These are phyloP conservation scores for Connochaetes taurinus DNA, from an alignment of 2,113 vertebrate species.

Conservation along the genomic window DNA sequence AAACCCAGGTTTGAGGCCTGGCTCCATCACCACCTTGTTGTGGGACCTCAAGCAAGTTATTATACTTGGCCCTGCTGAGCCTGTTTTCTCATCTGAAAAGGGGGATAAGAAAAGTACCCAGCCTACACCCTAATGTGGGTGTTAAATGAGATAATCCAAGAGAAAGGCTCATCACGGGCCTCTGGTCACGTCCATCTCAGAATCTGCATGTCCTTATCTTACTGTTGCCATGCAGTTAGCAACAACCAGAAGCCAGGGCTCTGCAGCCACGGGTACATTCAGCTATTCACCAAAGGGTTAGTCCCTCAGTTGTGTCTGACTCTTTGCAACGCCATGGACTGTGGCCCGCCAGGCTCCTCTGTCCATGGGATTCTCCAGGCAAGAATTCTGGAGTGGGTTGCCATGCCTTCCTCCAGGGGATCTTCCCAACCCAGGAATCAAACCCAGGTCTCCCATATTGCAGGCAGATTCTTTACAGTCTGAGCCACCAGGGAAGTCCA, in stretches of 20 bases:
- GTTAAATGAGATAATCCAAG: neutral
- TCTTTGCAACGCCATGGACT: neutral
- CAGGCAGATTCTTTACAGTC: neutral
- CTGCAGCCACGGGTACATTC: accelerated
- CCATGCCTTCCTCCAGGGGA: neutral
- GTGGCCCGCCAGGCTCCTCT: neutral
- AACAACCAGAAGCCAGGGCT: neutral
- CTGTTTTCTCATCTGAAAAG: neutral
- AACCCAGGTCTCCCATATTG: neutral
- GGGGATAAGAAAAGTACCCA: neutral
- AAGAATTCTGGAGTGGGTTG: neutral
- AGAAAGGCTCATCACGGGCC: accelerated
- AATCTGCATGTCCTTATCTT: neutral
- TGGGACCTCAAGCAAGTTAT: neutral
- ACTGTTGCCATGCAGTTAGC: too few relatives aligned
- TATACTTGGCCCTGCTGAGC: neutral
- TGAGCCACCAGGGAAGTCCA: neutral
- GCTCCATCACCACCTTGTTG: neutral
- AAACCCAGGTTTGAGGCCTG: neutral
- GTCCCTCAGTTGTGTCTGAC: neutral
- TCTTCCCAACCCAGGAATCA: neutral
- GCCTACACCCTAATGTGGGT: neutral
- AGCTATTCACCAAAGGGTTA: neutral
- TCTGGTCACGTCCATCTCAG: neutral
- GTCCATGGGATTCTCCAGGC: neutral